Evolutionary conservation across 2,113 vertebrate genomes (phyloP), one percentile per base, ranked within the genome.

Genomic region (Chamaetylas fuelleborni): DNA sequence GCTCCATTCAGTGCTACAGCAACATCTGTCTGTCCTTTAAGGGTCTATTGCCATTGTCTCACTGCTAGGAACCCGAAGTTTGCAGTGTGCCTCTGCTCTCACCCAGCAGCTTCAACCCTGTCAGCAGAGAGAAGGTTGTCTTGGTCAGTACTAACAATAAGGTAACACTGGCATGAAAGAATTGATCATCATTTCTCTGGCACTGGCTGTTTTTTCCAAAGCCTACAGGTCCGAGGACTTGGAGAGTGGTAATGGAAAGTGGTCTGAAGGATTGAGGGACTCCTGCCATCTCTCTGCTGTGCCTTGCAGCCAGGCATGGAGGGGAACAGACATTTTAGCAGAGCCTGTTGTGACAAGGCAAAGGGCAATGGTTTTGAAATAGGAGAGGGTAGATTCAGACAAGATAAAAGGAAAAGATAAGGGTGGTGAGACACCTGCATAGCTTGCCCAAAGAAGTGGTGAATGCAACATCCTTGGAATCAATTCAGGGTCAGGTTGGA

Each of bases 101-200:
- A 12, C 20, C 17, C 5, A 50, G 28, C 12, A 33, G 3, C 23
- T 66, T 67, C 5, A 0, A 0, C 1, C 31, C 26, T 28, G 22
- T 40, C 64, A 7, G 4, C 1, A 9, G 28, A 61, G 40, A 53
- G 36, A 14, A 54, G 26, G 29, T n/a, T 28, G 6, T 22, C 62
- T 42, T 0, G 0, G 22, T 19, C 16, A 0, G 24, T 38, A 26
- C 19, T 29, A 20, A 15, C 36, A 53, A 2, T 12, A 33, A n/a
- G 7, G 22, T 33, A 26, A 61, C 31, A 2, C 3, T 33, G 56
- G 9, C 20, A 28, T 24, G 50, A 50, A 67, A 80, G 14, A 69
- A 38, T 4, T 5, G 5, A 26, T 40, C 26, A 14, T 31, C 3
- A 19, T 19, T 88, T 90, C 26, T 34, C 19, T 17, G 61, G 19